Evolutionary conservation across 1,140 invertebrate species (phyloP).

Genomic region (Fopius arisanus): DNA sequence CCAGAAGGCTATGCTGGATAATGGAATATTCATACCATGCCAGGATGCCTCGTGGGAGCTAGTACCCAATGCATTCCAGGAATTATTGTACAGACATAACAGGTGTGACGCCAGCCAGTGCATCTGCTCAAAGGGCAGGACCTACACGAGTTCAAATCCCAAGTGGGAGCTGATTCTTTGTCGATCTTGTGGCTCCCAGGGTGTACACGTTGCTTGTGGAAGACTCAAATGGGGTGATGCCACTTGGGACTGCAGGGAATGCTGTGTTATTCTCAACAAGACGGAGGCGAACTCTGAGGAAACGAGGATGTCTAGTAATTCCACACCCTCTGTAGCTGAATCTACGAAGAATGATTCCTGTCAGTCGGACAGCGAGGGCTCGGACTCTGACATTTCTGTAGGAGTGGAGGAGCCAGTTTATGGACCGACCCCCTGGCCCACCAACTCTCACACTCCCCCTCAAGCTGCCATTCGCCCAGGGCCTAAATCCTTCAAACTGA

Average conservation of each 20-base stretch:
- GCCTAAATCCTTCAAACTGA: constrained; percentile 53
- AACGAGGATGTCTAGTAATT: background rate
- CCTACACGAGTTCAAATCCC: constrained; percentile 60
- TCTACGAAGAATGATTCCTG: background rate
- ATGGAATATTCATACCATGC: constrained; percentile 73
- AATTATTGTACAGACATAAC: constrained; percentile 68
- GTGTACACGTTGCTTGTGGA: constrained; percentile 66
- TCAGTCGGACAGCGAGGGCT: constrained; percentile 41
- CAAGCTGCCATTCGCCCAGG: constrained; percentile 43
- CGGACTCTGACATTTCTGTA: constrained; percentile 52
- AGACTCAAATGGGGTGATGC: constrained; percentile 52
- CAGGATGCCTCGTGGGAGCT: constrained; percentile 77
- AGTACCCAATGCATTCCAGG: constrained; percentile 71
- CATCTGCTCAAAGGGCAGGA: constrained; percentile 67
- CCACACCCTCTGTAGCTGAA: no score
- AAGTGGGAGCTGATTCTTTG: constrained; percentile 69
- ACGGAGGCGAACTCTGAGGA: background rate
- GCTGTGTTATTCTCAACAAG: constrained; percentile 44
- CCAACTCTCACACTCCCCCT: background rate
- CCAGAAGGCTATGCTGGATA: constrained; percentile 68
- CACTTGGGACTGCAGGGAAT: constrained; percentile 58
- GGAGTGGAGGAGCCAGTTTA: constrained; percentile 37
- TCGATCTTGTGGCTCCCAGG: constrained; percentile 68
- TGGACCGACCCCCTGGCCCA: background rate
- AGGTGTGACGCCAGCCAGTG: constrained; percentile 69